phyloP scores from a whole-genome alignment of 1,140 invertebrate species.

The Lordiphosa mommai region DNA sequence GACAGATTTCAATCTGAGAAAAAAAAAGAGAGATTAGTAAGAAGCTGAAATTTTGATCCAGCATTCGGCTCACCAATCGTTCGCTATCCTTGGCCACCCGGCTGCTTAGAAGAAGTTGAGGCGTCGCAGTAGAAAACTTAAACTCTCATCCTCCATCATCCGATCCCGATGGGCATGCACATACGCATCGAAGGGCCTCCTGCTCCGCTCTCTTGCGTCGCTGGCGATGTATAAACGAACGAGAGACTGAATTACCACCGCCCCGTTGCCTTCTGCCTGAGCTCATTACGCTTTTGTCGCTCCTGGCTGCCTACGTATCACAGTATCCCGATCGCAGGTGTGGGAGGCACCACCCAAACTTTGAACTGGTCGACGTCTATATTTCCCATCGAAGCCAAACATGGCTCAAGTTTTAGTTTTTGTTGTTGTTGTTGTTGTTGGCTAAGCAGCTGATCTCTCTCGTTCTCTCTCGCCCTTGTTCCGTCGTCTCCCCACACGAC shows the following conservation, averaged over 20 bases:
- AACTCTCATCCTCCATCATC: conserved; percentile 80
- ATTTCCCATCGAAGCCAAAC: conserved; percentile 96
- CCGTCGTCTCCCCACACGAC: not conserved
- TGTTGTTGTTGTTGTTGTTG: conserved; percentile 14
- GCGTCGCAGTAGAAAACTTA: conserved; percentile 82
- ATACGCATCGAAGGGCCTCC: conserved; percentile 85
- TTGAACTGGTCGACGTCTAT: conserved; percentile 91
- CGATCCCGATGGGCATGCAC: conserved; percentile 80
- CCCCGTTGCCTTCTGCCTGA: conserved; percentile 83
- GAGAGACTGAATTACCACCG: conserved; percentile 83
- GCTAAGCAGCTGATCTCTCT: conserved; percentile 9
- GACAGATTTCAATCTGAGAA: conserved; percentile 70
- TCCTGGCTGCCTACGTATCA: conserved; percentile 89
- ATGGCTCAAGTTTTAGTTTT: conserved; percentile 68
- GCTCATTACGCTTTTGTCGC: conserved; percentile 91
- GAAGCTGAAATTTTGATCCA: not conserved
- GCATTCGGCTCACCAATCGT: conserved; percentile 84
- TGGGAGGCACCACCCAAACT: conserved; percentile 91
- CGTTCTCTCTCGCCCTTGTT: not conserved
- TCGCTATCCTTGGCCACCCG: conserved; percentile 84
- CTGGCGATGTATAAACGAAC: conserved; percentile 87
- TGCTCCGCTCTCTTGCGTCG: conserved; percentile 84
- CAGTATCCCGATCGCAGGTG: conserved; percentile 87
- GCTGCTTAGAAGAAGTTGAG: conserved; percentile 88
- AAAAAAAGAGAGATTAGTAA: not conserved